Evolutionary conservation across 2,797 vertebrate species (phyloP).

Genomic region (Gila robusta): DNA sequence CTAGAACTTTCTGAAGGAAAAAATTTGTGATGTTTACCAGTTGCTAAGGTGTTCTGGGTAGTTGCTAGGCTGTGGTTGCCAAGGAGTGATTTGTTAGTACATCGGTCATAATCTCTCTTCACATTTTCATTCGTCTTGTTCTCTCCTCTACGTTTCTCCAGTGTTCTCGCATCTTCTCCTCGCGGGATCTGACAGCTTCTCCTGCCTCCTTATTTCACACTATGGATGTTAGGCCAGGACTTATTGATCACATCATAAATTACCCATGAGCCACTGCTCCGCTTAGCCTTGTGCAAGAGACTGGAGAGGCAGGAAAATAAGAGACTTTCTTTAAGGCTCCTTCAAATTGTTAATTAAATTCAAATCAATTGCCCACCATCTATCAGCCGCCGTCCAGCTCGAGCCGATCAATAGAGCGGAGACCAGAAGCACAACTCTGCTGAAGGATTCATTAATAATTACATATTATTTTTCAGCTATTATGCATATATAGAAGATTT

Average conservation of each 20-base stretch:
- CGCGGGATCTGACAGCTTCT: constrained; percentile 75
- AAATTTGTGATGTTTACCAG: too few relatives aligned
- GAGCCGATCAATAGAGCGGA: constrained; percentile 76
- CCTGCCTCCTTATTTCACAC: constrained; percentile 79
- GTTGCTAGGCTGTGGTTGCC: background rate
- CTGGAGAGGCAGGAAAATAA: constrained; percentile 69
- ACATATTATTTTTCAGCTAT: background rate
- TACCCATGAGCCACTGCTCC: constrained; percentile 76
- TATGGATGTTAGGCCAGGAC: constrained; percentile 80
- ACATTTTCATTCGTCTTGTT: constrained; percentile 27
- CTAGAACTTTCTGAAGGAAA: background rate
- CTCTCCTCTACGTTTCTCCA: constrained; percentile 28
- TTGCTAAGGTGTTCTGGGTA: background rate
- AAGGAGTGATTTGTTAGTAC: constrained; percentile 1
- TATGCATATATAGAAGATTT: background rate
- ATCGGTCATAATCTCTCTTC: constrained; percentile 10
- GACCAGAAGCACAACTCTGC: background rate
- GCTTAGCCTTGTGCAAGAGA: constrained; percentile 59
- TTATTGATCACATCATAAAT: constrained; percentile 81
- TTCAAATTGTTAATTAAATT: constrained; percentile 99
- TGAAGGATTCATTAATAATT: background rate
- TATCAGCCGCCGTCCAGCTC: constrained; percentile 84
- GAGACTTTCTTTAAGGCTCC: constrained; percentile 78
- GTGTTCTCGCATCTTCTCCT: constrained; percentile 58
- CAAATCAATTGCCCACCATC: constrained; percentile 92